Conservation (phyloP, 1,140 invertebrate genomes). For the Colletes gigas region DNA sequence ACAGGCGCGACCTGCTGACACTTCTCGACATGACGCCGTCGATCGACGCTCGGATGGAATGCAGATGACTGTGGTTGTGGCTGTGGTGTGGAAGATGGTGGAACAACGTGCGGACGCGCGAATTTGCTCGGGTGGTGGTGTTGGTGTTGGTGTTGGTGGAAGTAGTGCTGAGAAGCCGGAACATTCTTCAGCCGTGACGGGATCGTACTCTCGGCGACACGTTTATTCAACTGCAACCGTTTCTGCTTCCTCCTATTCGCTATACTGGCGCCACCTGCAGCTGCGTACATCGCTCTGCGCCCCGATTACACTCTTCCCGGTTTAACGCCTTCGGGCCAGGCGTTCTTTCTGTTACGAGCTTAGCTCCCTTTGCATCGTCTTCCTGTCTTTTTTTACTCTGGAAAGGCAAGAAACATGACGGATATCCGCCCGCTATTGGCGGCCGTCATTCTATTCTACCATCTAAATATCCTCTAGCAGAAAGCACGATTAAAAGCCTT, state of each 20-base stretch:
- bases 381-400: conserved; percentile 60
- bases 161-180: conserved; percentile 52
- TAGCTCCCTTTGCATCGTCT: conserved; percentile 54
- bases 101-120: conserved; percentile 63
- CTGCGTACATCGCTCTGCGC: conserved; percentile 74
- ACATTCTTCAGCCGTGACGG: conserved; percentile 53
- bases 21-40: conserved; percentile 68
- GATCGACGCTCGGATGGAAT: conserved; percentile 70
- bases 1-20: conserved; percentile 70
- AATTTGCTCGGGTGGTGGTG: conserved; percentile 68
- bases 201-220: conserved; percentile 56
- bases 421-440: conserved; percentile 61
- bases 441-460: conserved; percentile 59
- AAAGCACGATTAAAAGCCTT: conserved; percentile 53
- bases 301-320: conserved; percentile 44
- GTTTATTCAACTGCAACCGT: conserved; percentile 72
- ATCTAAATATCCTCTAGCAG: conserved; percentile 33
- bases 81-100: conserved; percentile 62
- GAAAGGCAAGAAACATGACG: conserved; percentile 74
- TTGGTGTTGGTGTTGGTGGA: conserved; percentile 63
- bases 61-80: conserved; percentile 69
- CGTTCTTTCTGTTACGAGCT: conserved; percentile 63
- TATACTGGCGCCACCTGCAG: conserved; percentile 77
- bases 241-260: conserved; percentile 77
- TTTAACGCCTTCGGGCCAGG: conserved; percentile 70